These are phyloP conservation scores for Drosophila yooni DNA, from an alignment of 2,888 invertebrate species.

Conservation along the genomic window DNA sequence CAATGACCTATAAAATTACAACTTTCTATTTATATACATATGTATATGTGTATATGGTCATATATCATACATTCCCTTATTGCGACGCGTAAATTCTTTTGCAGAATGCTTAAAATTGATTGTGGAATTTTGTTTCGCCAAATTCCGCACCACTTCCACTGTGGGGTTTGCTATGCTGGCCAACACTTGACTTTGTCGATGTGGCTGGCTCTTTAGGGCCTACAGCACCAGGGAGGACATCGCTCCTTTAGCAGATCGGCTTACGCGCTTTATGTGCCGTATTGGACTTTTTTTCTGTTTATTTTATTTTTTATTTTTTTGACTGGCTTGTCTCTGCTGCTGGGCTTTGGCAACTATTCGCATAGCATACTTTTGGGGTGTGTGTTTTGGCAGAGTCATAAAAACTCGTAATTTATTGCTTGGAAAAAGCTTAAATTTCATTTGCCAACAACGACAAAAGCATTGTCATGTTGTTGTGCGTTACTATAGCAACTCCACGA, in stretches of 20 bases:
- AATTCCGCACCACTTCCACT: conserved; percentile 34
- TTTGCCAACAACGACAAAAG: conserved; percentile 76
- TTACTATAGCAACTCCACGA: conserved; percentile 62
- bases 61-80: conserved; percentile 4
- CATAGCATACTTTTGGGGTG: conserved; percentile 53
- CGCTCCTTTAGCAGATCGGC: conserved; percentile 72
- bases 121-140: conserved; percentile 1
- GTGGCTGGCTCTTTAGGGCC: conserved; percentile 49
- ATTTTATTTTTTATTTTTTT: conserved; percentile 12
- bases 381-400: conserved; percentile 72
- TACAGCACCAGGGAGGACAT: conserved; percentile 56
- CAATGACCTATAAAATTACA: neutral
- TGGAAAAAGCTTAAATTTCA: conserved; percentile 82
- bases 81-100: conserved; percentile 1
- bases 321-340: conserved; percentile 23
- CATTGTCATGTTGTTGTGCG: conserved; percentile 60
- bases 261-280: conserved; percentile 73
- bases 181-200: conserved; percentile 71
- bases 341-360: conserved; percentile 66
- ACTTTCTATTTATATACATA: neutral
- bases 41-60: neutral
- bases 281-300: conserved; percentile 34
- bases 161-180: conserved; percentile 42
- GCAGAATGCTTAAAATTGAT: neutral
- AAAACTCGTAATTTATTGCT: conserved; percentile 82